Percentiles rank a stretch among this genome's conserved stretches.
phyloP scores from a whole-genome alignment of 2,113 vertebrate genomes.

The Anoura caudifer region DNA sequence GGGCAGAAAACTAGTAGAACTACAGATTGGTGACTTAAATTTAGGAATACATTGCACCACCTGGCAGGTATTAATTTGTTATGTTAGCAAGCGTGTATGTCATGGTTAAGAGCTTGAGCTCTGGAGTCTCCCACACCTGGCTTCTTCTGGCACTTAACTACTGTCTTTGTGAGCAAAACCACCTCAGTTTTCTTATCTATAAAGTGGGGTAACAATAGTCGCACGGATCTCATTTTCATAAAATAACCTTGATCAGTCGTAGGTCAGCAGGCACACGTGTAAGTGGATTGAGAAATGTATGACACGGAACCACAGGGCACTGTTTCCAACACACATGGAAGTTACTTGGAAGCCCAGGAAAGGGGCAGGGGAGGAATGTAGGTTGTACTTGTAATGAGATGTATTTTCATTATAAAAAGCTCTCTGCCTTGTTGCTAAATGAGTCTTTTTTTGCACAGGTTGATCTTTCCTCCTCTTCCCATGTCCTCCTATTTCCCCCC shows the following conservation, averaged over 20 bases:
- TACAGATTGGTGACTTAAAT: not conserved
- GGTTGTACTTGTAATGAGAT: not conserved
- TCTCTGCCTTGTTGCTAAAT: not conserved
- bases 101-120: not conserved
- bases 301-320: not conserved
- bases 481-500: not conserved
- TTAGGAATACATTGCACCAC: constrained; percentile 26
- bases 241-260: not conserved
- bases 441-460: not conserved
- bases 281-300: not conserved
- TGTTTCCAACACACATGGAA: not conserved
- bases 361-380: not conserved
- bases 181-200: not conserved
- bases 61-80: not conserved
- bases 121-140: not conserved
- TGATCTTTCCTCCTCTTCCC: not conserved
- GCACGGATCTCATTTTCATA: not conserved
- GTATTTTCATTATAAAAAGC: not conserved
- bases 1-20: not conserved
- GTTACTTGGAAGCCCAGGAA: not conserved
- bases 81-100: not conserved
- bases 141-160: not conserved
- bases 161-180: not conserved
- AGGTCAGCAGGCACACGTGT: not conserved
- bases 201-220: not conserved